Conservation (phyloP, 2,113 vertebrate species). For the Phoxinus phoxinus region DNA sequence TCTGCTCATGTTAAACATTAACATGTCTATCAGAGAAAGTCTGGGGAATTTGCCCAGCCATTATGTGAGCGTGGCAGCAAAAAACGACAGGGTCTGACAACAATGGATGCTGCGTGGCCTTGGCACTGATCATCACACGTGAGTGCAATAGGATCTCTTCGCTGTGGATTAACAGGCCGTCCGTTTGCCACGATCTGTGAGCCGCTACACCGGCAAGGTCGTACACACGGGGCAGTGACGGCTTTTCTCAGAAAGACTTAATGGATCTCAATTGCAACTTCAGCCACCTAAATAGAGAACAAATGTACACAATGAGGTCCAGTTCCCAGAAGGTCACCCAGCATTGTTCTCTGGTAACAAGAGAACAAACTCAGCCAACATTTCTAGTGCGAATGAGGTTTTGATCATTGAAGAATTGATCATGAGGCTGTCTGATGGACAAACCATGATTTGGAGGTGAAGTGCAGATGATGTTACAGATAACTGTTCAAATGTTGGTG, state of each 20-base stretch:
- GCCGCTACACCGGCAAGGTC: constrained; percentile 24
- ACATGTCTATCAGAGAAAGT: not conserved
- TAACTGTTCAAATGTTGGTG: not conserved
- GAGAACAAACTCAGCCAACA: not conserved
- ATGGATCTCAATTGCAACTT: constrained; percentile 57
- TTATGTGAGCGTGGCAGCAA: not conserved
- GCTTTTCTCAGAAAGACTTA: constrained; percentile 67
- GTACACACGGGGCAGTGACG: constrained; percentile 41
- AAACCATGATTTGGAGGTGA: not conserved
- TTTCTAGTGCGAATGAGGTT: not conserved
- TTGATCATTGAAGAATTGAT: not conserved
- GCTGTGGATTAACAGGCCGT: constrained; percentile 38
- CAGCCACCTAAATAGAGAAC: constrained; percentile 62
- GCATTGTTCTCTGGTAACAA: constrained; percentile 46
- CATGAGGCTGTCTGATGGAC: not conserved
- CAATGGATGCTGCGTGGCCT: constrained; percentile 13
- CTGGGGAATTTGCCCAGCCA: not conserved
- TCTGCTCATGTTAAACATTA: constrained; percentile 26
- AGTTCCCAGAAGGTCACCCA: constrained; percentile 58
- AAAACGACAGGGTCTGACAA: not conserved
- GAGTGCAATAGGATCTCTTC: not conserved
- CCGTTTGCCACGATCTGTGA: constrained; percentile 48
- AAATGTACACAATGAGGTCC: constrained; percentile 45
- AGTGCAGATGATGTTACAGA: not conserved
- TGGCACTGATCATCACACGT: not conserved